Base-by-base conservation (phyloP, 2,113 vertebrate species). In the Apistogramma diplotaenia region DNA sequence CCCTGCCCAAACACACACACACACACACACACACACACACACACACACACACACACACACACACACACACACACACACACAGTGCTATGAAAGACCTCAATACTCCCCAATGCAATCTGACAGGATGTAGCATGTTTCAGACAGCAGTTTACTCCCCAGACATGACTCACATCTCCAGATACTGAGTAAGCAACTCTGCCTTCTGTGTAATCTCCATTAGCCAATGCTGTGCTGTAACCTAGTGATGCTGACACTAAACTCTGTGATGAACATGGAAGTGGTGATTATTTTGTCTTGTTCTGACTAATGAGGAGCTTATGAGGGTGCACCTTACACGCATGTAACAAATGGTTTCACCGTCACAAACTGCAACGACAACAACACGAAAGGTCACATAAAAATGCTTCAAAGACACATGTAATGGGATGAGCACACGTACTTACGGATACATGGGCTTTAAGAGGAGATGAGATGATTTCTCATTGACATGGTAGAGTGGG, bases 401-500 rank as follows among this genome's bases (percentile, higher is more conserved):
- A 40, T 62, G 54, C 55, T 77, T 71, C 51, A 71, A n/a, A 33
- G 2, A 73, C 27, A 70, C 58, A 58, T 40, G 21, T 19, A 35
- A 13, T 72, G 81, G 57, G 31, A 54, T 84, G 85, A 74, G 65
- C 79, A 81, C 67, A 76, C 75, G 94, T 96, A 97, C 98, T 97
- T 97, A 97, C 96, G 96, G 95, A 89, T 96, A 95, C 82, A 94
- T 96, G 93, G 97, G 97, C 96, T 96, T 96, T 96, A 96, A 96
- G 89, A 96, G 96, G 94, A 97, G 95, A 94, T 96, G 95, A 92
- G 96, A 96, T 95, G 96, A 95, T 95, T 99, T 98, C 96, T 97
- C 96, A 96, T 95, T 96, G 96, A 97, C 95, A 96, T 97, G 97
- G 97, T 97, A 97, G 95, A 97, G 96, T 95, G 97, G 96, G 93